Evolutionary conservation across 1,140 invertebrate genomes (phyloP), one percentile per base, ranked within the genome.

Genomic region (Dendrolimus punctatus): DNA sequence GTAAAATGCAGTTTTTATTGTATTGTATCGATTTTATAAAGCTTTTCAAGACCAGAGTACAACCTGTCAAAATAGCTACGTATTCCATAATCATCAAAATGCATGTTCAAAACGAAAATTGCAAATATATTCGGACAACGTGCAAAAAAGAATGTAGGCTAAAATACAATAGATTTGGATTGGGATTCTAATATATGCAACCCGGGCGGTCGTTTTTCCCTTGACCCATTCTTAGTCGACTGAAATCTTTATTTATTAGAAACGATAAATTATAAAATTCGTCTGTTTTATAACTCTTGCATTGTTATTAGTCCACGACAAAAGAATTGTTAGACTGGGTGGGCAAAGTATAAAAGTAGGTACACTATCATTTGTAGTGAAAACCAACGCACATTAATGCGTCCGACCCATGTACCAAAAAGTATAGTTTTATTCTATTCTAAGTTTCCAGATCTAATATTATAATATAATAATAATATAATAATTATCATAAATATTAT

Each of bases 201-300:
- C 71, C 71, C 78, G 73, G 83, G 83, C 76, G 83, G 83, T 84
- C 80, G 66, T 83, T 86, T 86, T 86, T 86, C 59, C 66, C 53
- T 61, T 62, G 51, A 8, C 59, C 64, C 68, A 57, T 58, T 75
- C 68, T 63, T 62, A 71, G 73, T 70, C 63, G 67, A 62, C 71
- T 79, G 60, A 83, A 81, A 84, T 84, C 83, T 84, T 86, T 86
- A 84, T 86, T 84, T 86, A 86, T 86, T 83, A 84, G 80, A 76
- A 82, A 73, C 77, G 64, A 70, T 71, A 83, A 77, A 82, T 78
- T 84, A 80, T 80, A 76, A 80, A 76, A 73, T 58, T 58, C 57
- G 53, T 55, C 62, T 78, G 71, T 73, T 80, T 80, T 81, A 80
- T 66, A 63, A 66, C 53, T 51, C 42, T 59, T 57, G 71, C 74